Evolutionary conservation across 2,113 vertebrate genomes (phyloP).

Genomic region (Chaenocephalus aceratus): DNA sequence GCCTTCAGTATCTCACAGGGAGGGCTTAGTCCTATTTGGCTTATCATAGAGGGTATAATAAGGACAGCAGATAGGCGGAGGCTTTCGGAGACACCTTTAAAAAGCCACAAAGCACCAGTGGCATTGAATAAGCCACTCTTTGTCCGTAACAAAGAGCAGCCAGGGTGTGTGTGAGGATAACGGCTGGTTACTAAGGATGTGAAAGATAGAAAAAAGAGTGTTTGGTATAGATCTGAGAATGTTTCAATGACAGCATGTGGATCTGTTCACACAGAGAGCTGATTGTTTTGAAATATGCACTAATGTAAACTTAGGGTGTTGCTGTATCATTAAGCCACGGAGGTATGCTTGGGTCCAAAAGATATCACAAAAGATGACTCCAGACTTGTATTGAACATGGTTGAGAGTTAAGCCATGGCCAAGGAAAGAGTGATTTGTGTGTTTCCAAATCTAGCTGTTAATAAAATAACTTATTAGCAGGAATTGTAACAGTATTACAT

Average conservation of each 20-base stretch:
- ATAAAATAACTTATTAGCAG: not conserved
- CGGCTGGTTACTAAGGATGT: constrained; percentile 3
- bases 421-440: not conserved
- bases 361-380: not conserved
- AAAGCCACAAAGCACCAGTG: constrained; percentile 41
- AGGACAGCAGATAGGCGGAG: constrained; percentile 44
- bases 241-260: not conserved
- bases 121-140: constrained; percentile 11
- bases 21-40: constrained; percentile 59
- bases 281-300: not conserved
- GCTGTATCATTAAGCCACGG: not conserved
- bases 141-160: constrained; percentile 29
- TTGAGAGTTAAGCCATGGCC: not conserved
- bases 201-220: not conserved
- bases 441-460: not conserved
- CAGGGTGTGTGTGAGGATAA: constrained; percentile 20
- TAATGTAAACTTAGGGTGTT: not conserved
- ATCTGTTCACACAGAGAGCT: constrained; percentile 1
- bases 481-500: not conserved
- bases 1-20: constrained; percentile 55
- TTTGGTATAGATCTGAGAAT: not conserved
- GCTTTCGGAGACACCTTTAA: constrained; percentile 47
- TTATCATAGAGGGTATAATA: constrained; percentile 72
- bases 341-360: not conserved
- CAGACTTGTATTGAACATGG: not conserved